Evolutionary conservation across 1,140 invertebrate species (phyloP).

Genomic region (Zaprionus ghesquierei): DNA sequence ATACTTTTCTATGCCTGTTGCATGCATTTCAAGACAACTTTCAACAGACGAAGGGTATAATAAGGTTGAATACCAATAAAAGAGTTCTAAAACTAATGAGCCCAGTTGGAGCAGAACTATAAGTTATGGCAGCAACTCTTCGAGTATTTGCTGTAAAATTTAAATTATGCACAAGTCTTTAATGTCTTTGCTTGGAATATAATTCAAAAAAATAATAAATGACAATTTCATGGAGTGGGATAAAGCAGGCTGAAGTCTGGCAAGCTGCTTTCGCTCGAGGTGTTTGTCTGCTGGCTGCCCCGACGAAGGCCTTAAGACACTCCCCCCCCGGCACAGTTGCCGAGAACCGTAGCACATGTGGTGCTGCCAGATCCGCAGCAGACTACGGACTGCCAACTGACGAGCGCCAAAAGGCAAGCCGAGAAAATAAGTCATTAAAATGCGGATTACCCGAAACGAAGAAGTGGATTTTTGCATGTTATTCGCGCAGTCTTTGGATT

Average conservation of each 20-base stretch:
- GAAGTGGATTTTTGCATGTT: slow-evolving; percentile 77
- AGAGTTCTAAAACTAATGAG: too few species aligned
- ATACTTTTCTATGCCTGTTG: too few species aligned
- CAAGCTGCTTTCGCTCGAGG: slow-evolving; percentile 33
- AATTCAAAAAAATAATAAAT: slow-evolving; percentile 74
- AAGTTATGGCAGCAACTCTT: background rate
- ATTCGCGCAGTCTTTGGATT: slow-evolving; percentile 59
- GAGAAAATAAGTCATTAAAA: slow-evolving; percentile 80
- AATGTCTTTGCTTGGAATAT: slow-evolving; percentile 13
- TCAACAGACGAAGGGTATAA: too few species aligned
- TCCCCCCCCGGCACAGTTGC: slow-evolving; percentile 17
- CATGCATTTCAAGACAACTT: too few species aligned
- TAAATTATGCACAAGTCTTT: slow-evolving; percentile 28
- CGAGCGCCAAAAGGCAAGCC: slow-evolving; percentile 66
- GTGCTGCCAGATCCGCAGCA: slow-evolving; percentile 18
- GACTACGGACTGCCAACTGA: slow-evolving; percentile 4
- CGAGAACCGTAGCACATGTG: slow-evolving; percentile 43
- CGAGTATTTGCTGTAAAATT: slow-evolving; percentile 21
- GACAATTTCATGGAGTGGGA: slow-evolving; percentile 67
- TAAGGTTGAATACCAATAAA: too few species aligned
- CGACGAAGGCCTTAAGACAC: slow-evolving; percentile 1
- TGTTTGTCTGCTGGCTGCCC: slow-evolving; percentile 54
- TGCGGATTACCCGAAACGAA: slow-evolving; percentile 76
- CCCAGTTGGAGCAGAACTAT: too few species aligned
- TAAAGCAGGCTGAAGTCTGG: slow-evolving; percentile 14